Percentiles rank a stretch among this genome's conserved stretches.
Evolutionary conservation across 2,113 vertebrate genomes (phyloP).

Genomic region (Phylloscopus trochiloides): DNA sequence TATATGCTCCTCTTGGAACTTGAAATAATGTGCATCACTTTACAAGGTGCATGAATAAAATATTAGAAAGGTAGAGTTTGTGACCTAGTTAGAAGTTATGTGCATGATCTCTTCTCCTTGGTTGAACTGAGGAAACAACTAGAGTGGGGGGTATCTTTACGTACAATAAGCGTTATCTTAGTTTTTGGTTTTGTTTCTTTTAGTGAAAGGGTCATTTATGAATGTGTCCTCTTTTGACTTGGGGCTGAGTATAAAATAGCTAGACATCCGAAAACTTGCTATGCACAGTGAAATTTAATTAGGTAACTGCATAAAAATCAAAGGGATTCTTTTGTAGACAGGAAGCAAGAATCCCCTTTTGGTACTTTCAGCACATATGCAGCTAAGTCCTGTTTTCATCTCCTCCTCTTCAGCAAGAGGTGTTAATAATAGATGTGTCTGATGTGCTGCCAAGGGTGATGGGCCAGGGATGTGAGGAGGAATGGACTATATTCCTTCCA

Average conservation of each 20-base stretch:
- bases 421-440: neutral
- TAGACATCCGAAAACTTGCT: neutral
- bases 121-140: neutral
- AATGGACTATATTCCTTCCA: neutral
- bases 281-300: neutral
- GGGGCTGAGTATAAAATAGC: neutral
- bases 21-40: neutral
- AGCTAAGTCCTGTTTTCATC: neutral
- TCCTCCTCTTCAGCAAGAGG: neutral
- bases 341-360: neutral
- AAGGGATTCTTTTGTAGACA: neutral
- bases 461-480: neutral
- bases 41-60: neutral
- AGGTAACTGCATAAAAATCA: slow-evolving; percentile 5
- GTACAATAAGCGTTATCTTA: neutral
- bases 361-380: neutral
- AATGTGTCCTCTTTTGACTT: neutral
- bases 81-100: slow-evolving; percentile 9
- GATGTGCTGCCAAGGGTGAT: neutral
- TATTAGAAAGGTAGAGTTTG: neutral
- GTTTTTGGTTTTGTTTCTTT: neutral
- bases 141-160: neutral
- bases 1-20: neutral
- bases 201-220: neutral
- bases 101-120: neutral